Evolutionary conservation across 2,797 vertebrate species (phyloP).

Genomic region (Tokudaia tokunoshimensis): DNA sequence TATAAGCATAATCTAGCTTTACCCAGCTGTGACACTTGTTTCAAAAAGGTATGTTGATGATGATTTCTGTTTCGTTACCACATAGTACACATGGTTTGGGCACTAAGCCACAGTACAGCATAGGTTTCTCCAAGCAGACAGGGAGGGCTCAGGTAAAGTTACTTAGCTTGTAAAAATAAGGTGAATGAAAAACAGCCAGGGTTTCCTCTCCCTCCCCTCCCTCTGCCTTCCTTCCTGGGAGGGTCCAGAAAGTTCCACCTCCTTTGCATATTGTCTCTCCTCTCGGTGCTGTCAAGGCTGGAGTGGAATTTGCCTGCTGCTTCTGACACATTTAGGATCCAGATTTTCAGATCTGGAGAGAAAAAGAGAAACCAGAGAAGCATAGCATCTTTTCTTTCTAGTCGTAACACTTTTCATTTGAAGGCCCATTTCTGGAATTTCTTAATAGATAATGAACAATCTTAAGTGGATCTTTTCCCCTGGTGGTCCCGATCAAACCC

Average conservation of each 20-base stretch:
- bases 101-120: constrained; percentile 28
- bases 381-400: constrained; percentile 7
- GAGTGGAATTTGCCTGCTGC: neutral
- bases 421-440: constrained; percentile 30
- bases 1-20: constrained; percentile 43
- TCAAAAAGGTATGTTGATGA: constrained; percentile 24
- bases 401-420: constrained; percentile 6
- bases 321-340: neutral
- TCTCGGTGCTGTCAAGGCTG: neutral
- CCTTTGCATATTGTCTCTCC: neutral
- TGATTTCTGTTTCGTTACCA: constrained; percentile 16
- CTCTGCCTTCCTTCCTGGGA: neutral
- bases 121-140: neutral
- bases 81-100: neutral
- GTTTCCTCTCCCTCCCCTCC: neutral
- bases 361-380: constrained; percentile 4
- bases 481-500: neutral
- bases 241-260: neutral
- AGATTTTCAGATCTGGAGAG: neutral
- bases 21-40: neutral
- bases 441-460: neutral
- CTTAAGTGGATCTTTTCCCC: neutral
- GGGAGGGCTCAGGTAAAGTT: constrained; percentile 16
- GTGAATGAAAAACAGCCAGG: neutral
- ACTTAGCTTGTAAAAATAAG: constrained; percentile 32